A percentile compares a stretch with the other conserved stretches of the same genome.
phyloP scores from a whole-genome alignment of 2,888 invertebrate genomes.

The Heteromurus nitidus region DNA sequence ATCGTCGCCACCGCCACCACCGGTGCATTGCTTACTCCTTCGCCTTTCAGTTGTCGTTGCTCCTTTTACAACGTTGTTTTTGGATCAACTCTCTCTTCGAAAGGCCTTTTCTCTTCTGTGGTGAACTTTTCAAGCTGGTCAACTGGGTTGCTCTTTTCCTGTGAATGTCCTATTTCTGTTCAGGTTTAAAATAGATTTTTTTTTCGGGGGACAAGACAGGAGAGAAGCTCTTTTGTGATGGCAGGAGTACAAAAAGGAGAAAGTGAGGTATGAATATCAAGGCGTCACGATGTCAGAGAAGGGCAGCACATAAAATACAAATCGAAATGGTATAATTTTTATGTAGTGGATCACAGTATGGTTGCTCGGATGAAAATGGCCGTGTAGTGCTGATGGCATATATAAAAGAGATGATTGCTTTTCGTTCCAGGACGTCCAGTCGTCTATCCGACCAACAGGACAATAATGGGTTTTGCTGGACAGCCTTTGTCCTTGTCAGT shows the following conservation, averaged over 20 bases:
- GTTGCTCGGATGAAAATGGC: slow-evolving; percentile 3
- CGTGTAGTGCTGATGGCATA: slow-evolving; percentile 14
- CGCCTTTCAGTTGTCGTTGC: neutral
- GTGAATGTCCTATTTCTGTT: slow-evolving; percentile 10
- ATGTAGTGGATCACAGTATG: slow-evolving; percentile 57
- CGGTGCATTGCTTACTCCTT: no score
- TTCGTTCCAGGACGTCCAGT: slow-evolving; percentile 81
- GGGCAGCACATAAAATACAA: neutral
- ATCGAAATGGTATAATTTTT: slow-evolving; percentile 42
- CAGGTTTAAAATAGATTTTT: neutral
- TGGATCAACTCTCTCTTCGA: no score
- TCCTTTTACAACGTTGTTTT: no score
- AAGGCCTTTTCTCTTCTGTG: no score
- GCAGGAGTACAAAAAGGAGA: neutral
- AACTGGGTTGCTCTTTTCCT: slow-evolving; percentile 23
- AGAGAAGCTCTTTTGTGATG: neutral
- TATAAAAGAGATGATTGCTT: slow-evolving; percentile 70
- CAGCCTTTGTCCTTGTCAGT: slow-evolving; percentile 82
- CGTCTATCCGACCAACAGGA: slow-evolving; percentile 81
- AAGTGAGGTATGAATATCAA: slow-evolving; percentile 2
- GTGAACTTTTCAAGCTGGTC: neutral
- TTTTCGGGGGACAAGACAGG: neutral
- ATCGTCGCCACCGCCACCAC: slow-evolving; percentile 11
- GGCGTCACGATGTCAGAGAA: neutral
- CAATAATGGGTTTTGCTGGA: slow-evolving; percentile 83